These are phyloP conservation scores for Pogonomyrmex californicus DNA, from an alignment of 1,140 invertebrate genomes.

Conservation along the genomic window DNA sequence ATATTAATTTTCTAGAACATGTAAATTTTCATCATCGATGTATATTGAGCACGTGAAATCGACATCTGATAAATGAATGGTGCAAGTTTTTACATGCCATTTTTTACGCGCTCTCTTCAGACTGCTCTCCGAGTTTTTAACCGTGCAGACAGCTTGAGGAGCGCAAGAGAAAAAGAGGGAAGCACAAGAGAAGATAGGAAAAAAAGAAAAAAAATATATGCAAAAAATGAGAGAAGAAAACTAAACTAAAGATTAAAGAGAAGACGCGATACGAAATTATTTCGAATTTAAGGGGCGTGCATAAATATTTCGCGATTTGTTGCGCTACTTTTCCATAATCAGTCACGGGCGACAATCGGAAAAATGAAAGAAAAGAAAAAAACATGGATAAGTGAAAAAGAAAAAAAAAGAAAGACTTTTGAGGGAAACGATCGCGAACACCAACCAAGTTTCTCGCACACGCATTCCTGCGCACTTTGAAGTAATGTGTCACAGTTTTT, in stretches of 20 bases:
- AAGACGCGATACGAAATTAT: slow-evolving; percentile 17
- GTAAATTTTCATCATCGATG: background rate
- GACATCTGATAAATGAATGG: background rate
- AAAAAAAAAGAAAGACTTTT: background rate
- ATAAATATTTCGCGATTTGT: slow-evolving; percentile 6
- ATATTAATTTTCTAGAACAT: background rate
- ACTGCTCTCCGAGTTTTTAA: slow-evolving; percentile 65
- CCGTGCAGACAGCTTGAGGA: slow-evolving; percentile 55
- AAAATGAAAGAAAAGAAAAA: background rate
- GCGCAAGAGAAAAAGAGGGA: slow-evolving; percentile 28
- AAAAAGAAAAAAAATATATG: background rate
- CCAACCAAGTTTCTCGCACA: slow-evolving; percentile 71
- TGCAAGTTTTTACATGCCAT: background rate
- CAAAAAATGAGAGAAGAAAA: slow-evolving; percentile 11
- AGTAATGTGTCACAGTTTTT: slow-evolving; percentile 1
- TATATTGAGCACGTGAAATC: background rate
- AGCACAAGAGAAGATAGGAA: slow-evolving; percentile 19
- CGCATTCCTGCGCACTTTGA: slow-evolving; percentile 75
- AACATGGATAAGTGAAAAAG: background rate
- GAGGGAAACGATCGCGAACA: slow-evolving; percentile 53
- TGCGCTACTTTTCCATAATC: background rate
- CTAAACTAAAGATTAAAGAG: background rate
- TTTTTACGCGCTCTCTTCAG: slow-evolving; percentile 41
- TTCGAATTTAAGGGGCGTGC: background rate
- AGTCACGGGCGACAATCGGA: background rate